These are phyloP conservation scores for Dendrolimus pini DNA, from an alignment of 2,888 invertebrate species.

Conservation along the genomic window DNA sequence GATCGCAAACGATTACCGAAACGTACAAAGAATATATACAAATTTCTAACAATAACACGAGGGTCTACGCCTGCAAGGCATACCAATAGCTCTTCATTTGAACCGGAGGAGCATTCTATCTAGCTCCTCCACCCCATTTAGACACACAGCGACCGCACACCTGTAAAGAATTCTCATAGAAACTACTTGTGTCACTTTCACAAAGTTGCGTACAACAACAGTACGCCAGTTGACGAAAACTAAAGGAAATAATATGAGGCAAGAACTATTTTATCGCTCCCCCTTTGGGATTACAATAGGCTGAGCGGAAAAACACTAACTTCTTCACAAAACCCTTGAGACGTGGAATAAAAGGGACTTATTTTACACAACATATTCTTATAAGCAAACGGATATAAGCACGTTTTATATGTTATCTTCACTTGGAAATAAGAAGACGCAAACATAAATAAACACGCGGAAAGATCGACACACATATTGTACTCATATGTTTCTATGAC, in stretches of 20 bases:
- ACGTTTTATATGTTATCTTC: background rate
- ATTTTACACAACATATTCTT: constrained; percentile 1
- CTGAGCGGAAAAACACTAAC: background rate
- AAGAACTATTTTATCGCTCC: background rate
- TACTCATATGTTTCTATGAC: no score
- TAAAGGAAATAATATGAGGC: background rate
- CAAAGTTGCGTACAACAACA: background rate
- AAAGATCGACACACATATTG: background rate
- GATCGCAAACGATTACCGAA: no score
- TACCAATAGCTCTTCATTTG: no score
- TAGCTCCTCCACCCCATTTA: no score
- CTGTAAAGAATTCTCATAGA: no score
- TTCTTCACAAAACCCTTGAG: background rate
- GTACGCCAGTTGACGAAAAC: background rate
- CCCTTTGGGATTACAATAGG: background rate
- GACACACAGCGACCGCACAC: no score
- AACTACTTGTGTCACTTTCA: background rate
- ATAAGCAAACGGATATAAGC: background rate
- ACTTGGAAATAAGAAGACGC: constrained; percentile 6
- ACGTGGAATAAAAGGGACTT: background rate
- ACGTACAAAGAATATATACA: no score
- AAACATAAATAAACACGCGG: background rate
- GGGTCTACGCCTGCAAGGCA: no score
- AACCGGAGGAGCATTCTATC: no score
- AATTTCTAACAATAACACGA: no score